Percentiles rank a stretch among this genome's conserved stretches.
These are phyloP conservation scores for Drosophila bocqueti DNA, from an alignment of 1,140 invertebrate species.

Conservation along the genomic window DNA sequence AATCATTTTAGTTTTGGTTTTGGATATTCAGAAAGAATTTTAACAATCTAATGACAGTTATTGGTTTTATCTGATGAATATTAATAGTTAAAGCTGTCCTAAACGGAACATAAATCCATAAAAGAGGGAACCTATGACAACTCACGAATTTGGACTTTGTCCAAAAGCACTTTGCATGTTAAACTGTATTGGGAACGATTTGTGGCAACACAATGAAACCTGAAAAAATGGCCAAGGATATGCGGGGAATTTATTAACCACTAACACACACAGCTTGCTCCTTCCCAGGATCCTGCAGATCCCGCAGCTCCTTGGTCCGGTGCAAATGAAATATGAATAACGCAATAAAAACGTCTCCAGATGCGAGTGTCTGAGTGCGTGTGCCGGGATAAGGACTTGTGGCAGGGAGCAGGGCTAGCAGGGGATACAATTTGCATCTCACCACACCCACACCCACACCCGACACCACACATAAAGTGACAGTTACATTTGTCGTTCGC, in stretches of 20 bases:
- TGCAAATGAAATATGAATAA: conserved; percentile 73
- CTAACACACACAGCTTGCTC: neutral
- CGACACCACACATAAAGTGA: conserved; percentile 61
- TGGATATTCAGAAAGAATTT: neutral
- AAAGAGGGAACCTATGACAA: no score
- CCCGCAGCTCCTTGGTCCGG: conserved; percentile 9
- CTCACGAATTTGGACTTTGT: no score
- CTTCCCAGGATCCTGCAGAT: neutral
- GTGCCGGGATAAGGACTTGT: conserved; percentile 10
- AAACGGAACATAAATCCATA: no score
- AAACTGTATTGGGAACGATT: neutral
- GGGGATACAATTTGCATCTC: conserved; percentile 51
- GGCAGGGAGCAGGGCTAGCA: neutral
- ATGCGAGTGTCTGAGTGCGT: conserved; percentile 15
- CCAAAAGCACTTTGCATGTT: neutral
- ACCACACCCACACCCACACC: conserved; percentile 7
- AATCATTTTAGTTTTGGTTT: neutral
- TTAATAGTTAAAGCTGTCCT: neutral
- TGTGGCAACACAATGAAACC: conserved; percentile 4
- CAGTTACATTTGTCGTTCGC: conserved; percentile 59
- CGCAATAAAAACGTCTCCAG: conserved; percentile 63
- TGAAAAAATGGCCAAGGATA: conserved; percentile 2
- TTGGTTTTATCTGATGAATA: neutral
- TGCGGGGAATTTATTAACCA: conserved; percentile 31
- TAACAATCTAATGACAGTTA: neutral